Base-by-base conservation (phyloP, 2,113 vertebrate genomes). In the Leptocoma aspasia region DNA sequence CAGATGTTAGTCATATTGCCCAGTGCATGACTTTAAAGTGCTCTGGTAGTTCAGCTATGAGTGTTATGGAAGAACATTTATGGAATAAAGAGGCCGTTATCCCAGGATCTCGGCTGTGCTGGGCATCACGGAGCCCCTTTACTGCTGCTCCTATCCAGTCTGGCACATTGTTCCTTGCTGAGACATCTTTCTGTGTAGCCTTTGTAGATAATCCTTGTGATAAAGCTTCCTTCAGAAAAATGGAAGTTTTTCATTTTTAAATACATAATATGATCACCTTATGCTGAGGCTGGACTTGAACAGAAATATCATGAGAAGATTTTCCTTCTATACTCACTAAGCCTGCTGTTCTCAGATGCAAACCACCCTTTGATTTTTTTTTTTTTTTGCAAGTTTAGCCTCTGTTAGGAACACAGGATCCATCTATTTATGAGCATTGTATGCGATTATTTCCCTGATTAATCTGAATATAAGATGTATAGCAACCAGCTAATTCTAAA, bases 191-290 rank as follows among this genome's bases (percentile, higher is more conserved):
- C 92, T 80, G 45, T 11, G 44, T 44, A 81, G 72, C 37, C 72
- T 97, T 90, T 96, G 79, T 87, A 92, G 96, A 96, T 87, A 84
- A 95, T 85, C 53, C 77, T 72, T 92, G 72, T 94, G 92, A 95
- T 94, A 92, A 96, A 93, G 5, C 47, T 96, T 26, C 71, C 61
- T 86, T 78, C 61, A 86, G 80, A 89, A 94, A 96, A 89, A 92
- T 17, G 16, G 68, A 76, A 81, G 56, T 17, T 92, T 95, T 95
- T 89, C 2, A 45, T 89, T 96, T 96, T 92, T 79, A 91, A 84
- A 96, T 72, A 79, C 30, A 18, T 78, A 76, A 76, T 0, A 1
- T 75, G 93, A 92, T 92, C 79, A 75, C 52, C 57, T 42, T 93
- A 53, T 90, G 86, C 90, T 56, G 61, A 61, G 30, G 53, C 86